Base-by-base conservation (phyloP, 2,888 invertebrate genomes). In the Plebejus melissa region DNA sequence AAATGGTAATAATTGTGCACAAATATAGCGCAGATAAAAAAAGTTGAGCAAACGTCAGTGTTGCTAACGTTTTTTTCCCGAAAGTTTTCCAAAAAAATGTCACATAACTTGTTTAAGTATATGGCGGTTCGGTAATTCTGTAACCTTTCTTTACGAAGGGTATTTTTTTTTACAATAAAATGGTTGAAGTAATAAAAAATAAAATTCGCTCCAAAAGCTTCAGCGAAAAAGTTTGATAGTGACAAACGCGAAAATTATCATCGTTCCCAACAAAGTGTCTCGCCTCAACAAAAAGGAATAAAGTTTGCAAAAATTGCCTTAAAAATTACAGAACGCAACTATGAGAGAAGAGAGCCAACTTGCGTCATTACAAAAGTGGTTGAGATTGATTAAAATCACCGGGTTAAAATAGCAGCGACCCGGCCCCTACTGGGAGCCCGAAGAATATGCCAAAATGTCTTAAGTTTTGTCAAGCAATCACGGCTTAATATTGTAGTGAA, bases 391-490 rank as follows among this genome's bases (percentile, higher is more conserved):
- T 90, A 87, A 89, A 89, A 91, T 90, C 85, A 86, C 85, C 87
- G 86, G 87, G 88, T 87, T 88, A 89, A 85, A 90, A 92, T 91
- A 90, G 91, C 90, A 87, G 90, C 90, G 88, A 88, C 87, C 89
- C 88, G 88, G 86, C 86, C 88, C 93, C 91, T 90, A 86, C 89
- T 84, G 91, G 93, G 93, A 93, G 89, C 87, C 83, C 86, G 89
- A 93, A 93, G 93, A 93, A 93, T 91, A 92, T 91, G 89, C 90
- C 89, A 89, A 90, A 93, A 93, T 93, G 93, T 92, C 89, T 91
- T 91, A 93, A 93, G 90, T 93, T 93, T 93, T 91, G 92, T 90
- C 88, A 89, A 93, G 93, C 93, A 93, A 93, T 93, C 93, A 93
- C 90, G 92, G 90, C 93, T 93, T 93, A 93, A 93, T 92, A 92